Percentiles rank a stretch among this genome's conserved stretches.
phyloP scores from a whole-genome alignment of 1,140 invertebrate species.

The Aphaenogaster floridana region DNA sequence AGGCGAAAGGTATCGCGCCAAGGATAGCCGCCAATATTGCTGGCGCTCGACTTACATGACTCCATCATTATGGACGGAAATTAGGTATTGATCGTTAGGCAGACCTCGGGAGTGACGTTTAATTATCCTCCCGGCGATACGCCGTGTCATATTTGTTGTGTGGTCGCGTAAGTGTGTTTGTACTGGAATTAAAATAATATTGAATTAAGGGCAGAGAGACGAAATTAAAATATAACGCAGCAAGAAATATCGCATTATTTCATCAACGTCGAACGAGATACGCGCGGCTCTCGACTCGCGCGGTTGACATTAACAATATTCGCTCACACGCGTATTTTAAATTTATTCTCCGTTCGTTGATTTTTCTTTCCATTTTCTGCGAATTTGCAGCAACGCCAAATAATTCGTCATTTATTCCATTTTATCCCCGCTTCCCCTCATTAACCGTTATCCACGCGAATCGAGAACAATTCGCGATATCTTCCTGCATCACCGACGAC shows the following conservation, averaged over 20 bases:
- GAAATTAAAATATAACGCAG: conserved; percentile 36
- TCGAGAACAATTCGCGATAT: conserved; percentile 34
- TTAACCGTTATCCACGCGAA: not conserved
- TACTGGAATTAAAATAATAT: conserved; percentile 52
- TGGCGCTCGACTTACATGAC: not conserved
- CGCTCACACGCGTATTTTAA: not conserved
- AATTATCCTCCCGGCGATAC: conserved; percentile 22
- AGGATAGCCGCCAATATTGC: not conserved
- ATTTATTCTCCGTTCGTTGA: not conserved
- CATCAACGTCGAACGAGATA: conserved; percentile 9
- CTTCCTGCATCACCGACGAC: not conserved
- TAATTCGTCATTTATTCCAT: not conserved
- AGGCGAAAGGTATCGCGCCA: not conserved
- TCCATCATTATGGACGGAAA: conserved; percentile 3
- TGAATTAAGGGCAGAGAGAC: conserved; percentile 30
- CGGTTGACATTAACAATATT: not conserved
- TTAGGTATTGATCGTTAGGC: conserved; percentile 15
- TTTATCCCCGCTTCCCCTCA: not conserved
- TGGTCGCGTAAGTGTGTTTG: conserved; percentile 52
- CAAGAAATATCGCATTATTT: conserved; percentile 26
- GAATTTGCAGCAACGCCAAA: not conserved
- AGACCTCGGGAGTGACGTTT: conserved; percentile 6
- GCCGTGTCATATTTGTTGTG: conserved; percentile 30
- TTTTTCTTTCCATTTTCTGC: not conserved
- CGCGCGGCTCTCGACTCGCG: conserved; percentile 19